A percentile compares a stretch with the other conserved stretches of the same genome.
These are phyloP conservation scores for Diogma glabrata DNA, from an alignment of 2,888 invertebrate genomes.

Conservation along the genomic window DNA sequence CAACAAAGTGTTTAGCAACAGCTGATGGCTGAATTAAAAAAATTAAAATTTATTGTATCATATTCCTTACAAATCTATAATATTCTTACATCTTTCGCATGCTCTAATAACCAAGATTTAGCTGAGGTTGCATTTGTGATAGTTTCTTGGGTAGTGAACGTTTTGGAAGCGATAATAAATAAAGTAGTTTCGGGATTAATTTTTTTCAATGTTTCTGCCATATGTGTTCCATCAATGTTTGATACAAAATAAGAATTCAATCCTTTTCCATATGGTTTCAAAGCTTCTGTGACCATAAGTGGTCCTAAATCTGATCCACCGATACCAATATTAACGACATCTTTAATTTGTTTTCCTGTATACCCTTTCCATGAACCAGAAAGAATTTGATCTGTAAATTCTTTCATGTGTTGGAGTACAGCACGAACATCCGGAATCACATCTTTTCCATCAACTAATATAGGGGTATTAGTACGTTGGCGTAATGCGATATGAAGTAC, in stretches of 20 bases:
- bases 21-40: constrained; percentile 46
- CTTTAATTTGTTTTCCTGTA: constrained; percentile 88
- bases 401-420: constrained; percentile 89
- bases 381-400: constrained; percentile 70
- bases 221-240: constrained; percentile 97
- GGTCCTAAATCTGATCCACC: constrained; percentile 99
- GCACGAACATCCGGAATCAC: constrained; percentile 87
- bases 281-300: constrained; percentile 96
- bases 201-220: constrained; percentile 84
- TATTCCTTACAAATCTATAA: background rate
- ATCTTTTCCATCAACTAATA: constrained; percentile 75
- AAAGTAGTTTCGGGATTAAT: constrained; percentile 86
- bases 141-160: constrained; percentile 98
- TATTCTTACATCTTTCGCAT: constrained; percentile 68
- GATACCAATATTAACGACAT: constrained; percentile 98
- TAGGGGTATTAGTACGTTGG: constrained; percentile 55
- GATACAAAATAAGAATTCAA: constrained; percentile 91
- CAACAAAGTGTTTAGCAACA: constrained; percentile 97
- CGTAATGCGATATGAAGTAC: constrained; percentile 92
- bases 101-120: constrained; percentile 85
- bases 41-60: constrained; percentile 5
- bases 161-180: constrained; percentile 98
- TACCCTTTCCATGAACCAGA: constrained; percentile 63
- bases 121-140: constrained; percentile 98
- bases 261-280: constrained; percentile 81